These are phyloP conservation scores for Petrocephalus zakoni DNA, from an alignment of 2,113 vertebrate species.

Conservation along the genomic window DNA sequence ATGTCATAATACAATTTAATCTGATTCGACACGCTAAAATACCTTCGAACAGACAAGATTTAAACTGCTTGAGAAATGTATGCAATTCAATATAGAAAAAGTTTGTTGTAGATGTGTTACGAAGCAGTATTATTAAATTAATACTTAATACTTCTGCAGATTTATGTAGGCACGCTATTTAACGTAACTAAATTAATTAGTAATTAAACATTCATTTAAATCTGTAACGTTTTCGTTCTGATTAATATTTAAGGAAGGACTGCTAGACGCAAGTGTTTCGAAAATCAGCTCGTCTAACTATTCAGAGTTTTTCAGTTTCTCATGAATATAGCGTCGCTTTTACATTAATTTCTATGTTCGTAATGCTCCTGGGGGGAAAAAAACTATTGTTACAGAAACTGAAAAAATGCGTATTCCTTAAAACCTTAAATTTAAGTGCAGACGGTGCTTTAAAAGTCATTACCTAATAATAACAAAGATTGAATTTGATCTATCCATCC, in stretches of 20 bases:
- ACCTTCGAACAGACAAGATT: background rate
- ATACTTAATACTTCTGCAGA: background rate
- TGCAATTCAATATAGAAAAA: background rate
- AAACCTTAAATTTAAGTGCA: background rate
- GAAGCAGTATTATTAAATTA: background rate
- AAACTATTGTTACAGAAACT: background rate
- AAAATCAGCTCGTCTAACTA: background rate
- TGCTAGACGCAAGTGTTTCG: background rate
- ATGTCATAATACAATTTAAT: background rate
- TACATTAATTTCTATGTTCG: background rate
- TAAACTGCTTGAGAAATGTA: background rate
- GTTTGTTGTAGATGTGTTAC: background rate
- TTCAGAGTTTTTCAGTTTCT: background rate
- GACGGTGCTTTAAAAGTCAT: background rate
- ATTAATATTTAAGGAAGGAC: background rate
- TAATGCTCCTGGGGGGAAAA: background rate
- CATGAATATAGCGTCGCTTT: background rate
- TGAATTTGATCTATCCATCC: background rate
- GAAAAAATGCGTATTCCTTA: background rate
- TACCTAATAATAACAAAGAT: background rate
- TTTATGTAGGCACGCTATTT: background rate
- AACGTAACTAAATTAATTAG: background rate
- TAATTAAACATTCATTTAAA: background rate
- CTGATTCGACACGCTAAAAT: background rate
- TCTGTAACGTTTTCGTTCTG: background rate